Base-by-base conservation (phyloP, 1,140 invertebrate genomes). In the Pogonognathellus flavescens region DNA sequence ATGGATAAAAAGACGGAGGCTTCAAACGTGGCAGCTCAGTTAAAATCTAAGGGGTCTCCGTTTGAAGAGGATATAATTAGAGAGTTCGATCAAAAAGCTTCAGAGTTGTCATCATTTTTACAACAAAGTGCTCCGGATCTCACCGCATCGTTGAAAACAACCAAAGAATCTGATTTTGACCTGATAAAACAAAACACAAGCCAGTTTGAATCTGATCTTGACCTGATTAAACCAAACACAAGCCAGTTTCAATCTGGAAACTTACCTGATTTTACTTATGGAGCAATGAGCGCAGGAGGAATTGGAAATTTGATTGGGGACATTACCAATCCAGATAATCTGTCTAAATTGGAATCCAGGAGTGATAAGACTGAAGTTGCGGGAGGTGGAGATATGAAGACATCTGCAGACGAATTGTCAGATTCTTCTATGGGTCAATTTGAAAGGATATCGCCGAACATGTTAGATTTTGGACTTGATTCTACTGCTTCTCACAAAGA, bases 51-150 rank as follows among this genome's bases (percentile, higher is more conserved):
- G 49, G 41, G 57, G 14, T 84, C 86, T 9, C 70, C 85, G 0
- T 85, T 83, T 80, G 87, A 86, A 31, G 87, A 88, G 22, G 85
- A 86, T 59, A 50, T 86, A 14, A 80, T 88, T 53, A 76, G 80
- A 31, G 83, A 86, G 25, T 88, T 88, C 59, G 84, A 88, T 53
- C 49, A 85, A 53, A 86, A 88, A 22, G 84, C 85, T 25, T 83
- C 84, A 13, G 86, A 88, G 50, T 62, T 88, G 41, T 83, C 87
- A 66, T 72, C 66, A 50, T 88, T 87, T 86, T 49, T 87, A 1
- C 59, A 88, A 6, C 85, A 88, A 53, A 80, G 83, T 53, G 83
- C 57, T 25, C 66, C 60, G 59, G 76, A 85, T 76, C 55, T 80
- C 31, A 52, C 18, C 66, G 18, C 80, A 11, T 11, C 53, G 0